Percentiles rank a stretch among this genome's conserved stretches.
Conservation (phyloP, 2,888 invertebrate species). For the Nomada fucata region DNA sequence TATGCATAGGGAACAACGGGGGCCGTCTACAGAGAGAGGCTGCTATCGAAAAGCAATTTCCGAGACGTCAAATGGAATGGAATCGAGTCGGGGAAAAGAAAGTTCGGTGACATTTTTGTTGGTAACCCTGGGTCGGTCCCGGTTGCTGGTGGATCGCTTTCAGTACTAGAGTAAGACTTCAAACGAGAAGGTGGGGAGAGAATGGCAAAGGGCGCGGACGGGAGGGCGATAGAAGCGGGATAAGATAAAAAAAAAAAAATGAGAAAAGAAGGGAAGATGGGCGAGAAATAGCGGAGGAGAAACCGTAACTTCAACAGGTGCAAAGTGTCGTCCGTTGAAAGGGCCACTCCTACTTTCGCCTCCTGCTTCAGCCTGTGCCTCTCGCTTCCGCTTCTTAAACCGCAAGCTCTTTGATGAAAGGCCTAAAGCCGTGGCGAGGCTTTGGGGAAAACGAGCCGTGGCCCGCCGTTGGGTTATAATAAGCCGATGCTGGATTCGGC, state of each 20-base stretch:
- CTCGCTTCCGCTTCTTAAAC: constrained; percentile 71
- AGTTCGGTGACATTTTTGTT: constrained; percentile 65
- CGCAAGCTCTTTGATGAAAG: constrained; percentile 67
- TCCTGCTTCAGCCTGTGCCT: constrained; percentile 48
- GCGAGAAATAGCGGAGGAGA: constrained; percentile 52
- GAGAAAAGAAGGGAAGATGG: background rate
- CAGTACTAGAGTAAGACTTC: constrained; percentile 55
- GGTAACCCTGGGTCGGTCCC: constrained; percentile 46
- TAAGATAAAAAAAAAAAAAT: background rate
- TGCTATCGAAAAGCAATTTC: constrained; percentile 77
- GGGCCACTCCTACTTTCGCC: constrained; percentile 65
- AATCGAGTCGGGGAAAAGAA: constrained; percentile 64
- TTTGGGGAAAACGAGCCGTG: constrained; percentile 44
- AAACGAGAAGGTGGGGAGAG: constrained; percentile 17
- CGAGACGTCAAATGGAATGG: constrained; percentile 74
- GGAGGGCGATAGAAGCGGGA: background rate
- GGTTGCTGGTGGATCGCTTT: constrained; percentile 58
- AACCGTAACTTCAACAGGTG: constrained; percentile 75
- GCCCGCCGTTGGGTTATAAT: constrained; percentile 40
- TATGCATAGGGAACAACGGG: constrained; percentile 74
- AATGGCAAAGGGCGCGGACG: background rate
- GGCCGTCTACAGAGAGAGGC: constrained; percentile 59
- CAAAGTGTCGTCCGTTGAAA: constrained; percentile 72
- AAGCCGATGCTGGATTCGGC: constrained; percentile 61
- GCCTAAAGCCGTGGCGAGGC: constrained; percentile 49